Base-by-base conservation (phyloP, 2,797 vertebrate species). In the Philypnodon macrostomus region DNA sequence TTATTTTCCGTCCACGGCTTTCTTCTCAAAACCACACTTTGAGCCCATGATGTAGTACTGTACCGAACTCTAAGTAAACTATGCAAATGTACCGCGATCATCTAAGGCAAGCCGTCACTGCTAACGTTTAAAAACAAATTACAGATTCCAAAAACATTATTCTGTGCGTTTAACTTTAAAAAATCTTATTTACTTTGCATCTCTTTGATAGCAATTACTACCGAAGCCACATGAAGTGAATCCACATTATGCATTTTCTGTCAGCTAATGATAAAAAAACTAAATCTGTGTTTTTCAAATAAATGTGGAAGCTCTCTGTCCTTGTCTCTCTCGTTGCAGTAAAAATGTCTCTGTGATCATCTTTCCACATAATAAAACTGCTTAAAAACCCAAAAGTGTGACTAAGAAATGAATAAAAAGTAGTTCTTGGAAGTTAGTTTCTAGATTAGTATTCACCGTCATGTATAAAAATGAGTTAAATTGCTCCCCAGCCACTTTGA, bases 401-500 rank as follows among this genome's bases (percentile, higher is more conserved):
- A 13, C 9, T 1, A 16, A 12, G 5, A 7, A 26, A 10, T 49
- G 34, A 26, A 36, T 37, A 48, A 12, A 9, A 1, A 35, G 5
- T 10, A 44, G 45, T 67, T 33, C 35, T 54, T 34, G 7, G 26
- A 67, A 63, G 45, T 42, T 59, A 29, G 42, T 26, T 15, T 47
- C 29, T 23, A 31, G 54, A 63, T 81, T 76, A 68, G 73, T 63
- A 77, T 82, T 80, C 70, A 68, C 39, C 47, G 63, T 53, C 60
- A 68, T 56, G 73, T 46, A 50, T 58, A 39, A 42, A 68, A 74
- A 65, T 50, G 67, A 60, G 49, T 79, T 67, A 67, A 81, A 81
- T 75, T 67, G 75, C 64, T 84, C 74, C 75, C 78, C 53, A 70
- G 77, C 60, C 57, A 36, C 67, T 53, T 52, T n/a, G 45, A 60